Evolutionary conservation across 2,888 invertebrate genomes (phyloP).

Genomic region (Patella ulyssiponensis): DNA sequence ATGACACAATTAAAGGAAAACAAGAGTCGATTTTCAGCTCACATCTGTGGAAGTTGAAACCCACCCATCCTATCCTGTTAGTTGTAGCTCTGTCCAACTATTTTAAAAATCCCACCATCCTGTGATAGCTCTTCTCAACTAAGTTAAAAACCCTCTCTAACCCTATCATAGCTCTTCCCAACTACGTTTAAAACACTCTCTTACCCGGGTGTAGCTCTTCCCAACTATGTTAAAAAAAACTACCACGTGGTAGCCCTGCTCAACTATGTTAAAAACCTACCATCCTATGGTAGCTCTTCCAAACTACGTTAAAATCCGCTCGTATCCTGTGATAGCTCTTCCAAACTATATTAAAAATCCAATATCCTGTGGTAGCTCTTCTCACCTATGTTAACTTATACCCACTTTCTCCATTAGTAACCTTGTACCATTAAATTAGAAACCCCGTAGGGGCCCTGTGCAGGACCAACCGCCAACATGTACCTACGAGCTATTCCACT

Average conservation of each 20-base stretch:
- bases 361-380: neutral
- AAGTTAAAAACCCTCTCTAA: neutral
- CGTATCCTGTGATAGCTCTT: too few relatives aligned
- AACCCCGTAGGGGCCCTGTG: neutral
- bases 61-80: too few relatives aligned
- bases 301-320: too few relatives aligned
- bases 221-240: too few relatives aligned
- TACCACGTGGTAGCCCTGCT: neutral
- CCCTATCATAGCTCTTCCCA: neutral
- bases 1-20: too few relatives aligned
- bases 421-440: neutral
- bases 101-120: neutral
- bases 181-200: too few relatives aligned
- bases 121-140: neutral
- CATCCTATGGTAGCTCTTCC: too few relatives aligned
- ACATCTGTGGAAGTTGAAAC: too few relatives aligned
- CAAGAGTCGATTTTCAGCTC: too few relatives aligned
- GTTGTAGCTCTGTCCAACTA: neutral
- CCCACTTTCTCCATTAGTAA: neutral
- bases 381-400: neutral
- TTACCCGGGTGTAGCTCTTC: too few relatives aligned
- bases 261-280: too few relatives aligned
- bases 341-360: neutral
- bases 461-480: neutral
- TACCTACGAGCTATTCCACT: neutral